Base-by-base conservation (phyloP, 1,140 invertebrate genomes). In the Drosophila rufa region DNA sequence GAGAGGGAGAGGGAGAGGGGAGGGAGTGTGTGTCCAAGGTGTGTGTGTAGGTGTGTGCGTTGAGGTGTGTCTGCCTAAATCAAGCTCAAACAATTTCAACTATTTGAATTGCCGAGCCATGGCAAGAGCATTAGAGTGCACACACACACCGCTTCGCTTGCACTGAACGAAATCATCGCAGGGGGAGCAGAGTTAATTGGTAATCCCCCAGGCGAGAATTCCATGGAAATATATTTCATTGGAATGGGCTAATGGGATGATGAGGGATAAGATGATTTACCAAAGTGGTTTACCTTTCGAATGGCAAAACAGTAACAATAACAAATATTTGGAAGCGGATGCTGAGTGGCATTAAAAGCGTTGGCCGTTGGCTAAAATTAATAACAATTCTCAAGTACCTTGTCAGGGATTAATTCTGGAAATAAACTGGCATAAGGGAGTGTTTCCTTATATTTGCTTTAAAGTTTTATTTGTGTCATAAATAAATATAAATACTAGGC, bases 21-120 rank as follows among this genome's bases (percentile, higher is more conserved):
- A 9, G 30, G 59, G 27, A 58, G 40, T 47, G 15, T 79, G 27
- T 38, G 64, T 59, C 33, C 59, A 67, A 62, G 60, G 48, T 46
- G 42, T 61, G 48, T 58, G 40, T 67, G 27, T 69, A 36, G 51
- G 42, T 61, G 51, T 60, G 57, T 80, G 58, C 62, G 50, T 50
- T 38, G 60, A 74, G 61, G 71, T 78, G 74, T 79, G 80, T 80
- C 64, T 76, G 67, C 71, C 83, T 89, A 87, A 87, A 87, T 87
- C 83, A 87, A 87, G 83, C 84, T 83, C 80, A 87, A 87, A 89
- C 83, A 87, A 89, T 87, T 87, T 83, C 76, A 87, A 87, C 83
- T 83, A 87, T 87, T 87, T 89, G 83, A 87, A 87, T 87, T 87
- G 80, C 65, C 76, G 77, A 77, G 80, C 74, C 64, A 69, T 70